A percentile compares a stretch with the other conserved stretches of the same genome.
Evolutionary conservation across 1,140 invertebrate species (phyloP).

Genomic region (Ceratoteleas bidentatus): DNA sequence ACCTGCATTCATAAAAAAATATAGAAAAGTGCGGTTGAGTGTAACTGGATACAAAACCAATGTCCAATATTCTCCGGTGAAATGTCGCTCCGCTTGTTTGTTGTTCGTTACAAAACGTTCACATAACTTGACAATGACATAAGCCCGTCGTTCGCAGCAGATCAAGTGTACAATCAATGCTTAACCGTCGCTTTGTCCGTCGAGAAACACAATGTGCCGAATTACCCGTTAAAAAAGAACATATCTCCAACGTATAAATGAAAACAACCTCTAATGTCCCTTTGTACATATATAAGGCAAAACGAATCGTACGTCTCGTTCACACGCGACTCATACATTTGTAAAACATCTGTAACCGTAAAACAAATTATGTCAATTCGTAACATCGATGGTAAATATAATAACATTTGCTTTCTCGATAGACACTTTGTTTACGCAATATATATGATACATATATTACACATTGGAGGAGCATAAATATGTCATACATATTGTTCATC

Average conservation of each 20-base stretch:
- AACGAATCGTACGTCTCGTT: conserved; percentile 5
- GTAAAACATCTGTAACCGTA: conserved; percentile 7
- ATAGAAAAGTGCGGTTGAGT: conserved; percentile 71
- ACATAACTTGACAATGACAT: conserved; percentile 56
- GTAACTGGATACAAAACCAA: conserved; percentile 73
- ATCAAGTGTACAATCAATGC: conserved; percentile 60
- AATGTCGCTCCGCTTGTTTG: conserved; percentile 61
- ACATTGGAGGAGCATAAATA: conserved; percentile 16
- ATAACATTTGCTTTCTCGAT: conserved; percentile 6
- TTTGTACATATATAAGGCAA: conserved; percentile 8
- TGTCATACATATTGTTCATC: conserved; percentile 18
- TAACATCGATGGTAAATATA: conserved; percentile 12
- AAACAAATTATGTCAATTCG: conserved; percentile 10
- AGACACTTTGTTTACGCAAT: conserved; percentile 14
- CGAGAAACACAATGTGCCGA: conserved; percentile 61
- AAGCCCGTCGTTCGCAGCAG: conserved; percentile 52
- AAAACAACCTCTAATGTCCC: conserved; percentile 19
- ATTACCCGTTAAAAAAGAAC: conserved; percentile 62
- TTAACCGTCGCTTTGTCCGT: conserved; percentile 51
- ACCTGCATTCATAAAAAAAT: conserved; percentile 74
- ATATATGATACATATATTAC: conserved; percentile 23
- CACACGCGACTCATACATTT: not conserved
- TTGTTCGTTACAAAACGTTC: conserved; percentile 72
- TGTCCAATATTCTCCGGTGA: conserved; percentile 68
- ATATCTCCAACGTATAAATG: conserved; percentile 15